phyloP scores from a whole-genome alignment of 1,140 invertebrate genomes.

The Heliconius congener region DNA sequence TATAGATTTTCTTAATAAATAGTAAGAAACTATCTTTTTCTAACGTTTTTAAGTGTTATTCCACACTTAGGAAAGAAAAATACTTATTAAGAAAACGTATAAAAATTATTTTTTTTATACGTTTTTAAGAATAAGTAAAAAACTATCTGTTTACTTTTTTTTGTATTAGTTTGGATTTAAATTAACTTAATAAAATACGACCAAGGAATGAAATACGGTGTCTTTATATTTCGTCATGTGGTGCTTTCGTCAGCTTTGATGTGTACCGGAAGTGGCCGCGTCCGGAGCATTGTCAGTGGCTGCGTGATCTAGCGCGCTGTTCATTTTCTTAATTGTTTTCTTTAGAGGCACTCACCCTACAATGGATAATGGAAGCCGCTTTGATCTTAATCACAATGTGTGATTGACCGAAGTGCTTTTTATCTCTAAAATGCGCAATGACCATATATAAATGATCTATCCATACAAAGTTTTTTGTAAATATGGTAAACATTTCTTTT shows the following conservation, averaged over 20 bases:
- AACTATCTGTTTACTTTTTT: neutral
- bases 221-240: slow-evolving; percentile 17
- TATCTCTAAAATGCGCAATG: neutral
- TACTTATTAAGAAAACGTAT: too few species aligned
- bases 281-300: slow-evolving; percentile 58
- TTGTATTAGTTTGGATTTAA: neutral
- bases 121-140: too few species aligned
- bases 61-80: too few species aligned
- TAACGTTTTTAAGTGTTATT: too few species aligned
- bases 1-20: too few species aligned
- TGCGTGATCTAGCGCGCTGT: slow-evolving; percentile 49
- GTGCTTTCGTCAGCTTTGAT: slow-evolving; percentile 56
- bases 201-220: neutral
- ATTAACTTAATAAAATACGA: neutral
- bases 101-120: too few species aligned
- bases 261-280: slow-evolving; percentile 56
- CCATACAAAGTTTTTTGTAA: too few species aligned
- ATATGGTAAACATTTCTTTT: too few species aligned
- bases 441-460: too few species aligned
- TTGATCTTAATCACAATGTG: slow-evolving; percentile 59
- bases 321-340: slow-evolving; percentile 76
- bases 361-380: slow-evolving; percentile 65
- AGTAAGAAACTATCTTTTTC: too few species aligned
- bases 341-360: slow-evolving; percentile 65
- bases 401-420: slow-evolving; percentile 25